Evolutionary conservation across 1,140 invertebrate species (phyloP), one percentile per base, ranked within the genome.

Genomic region (Plectus sambesii): DNA sequence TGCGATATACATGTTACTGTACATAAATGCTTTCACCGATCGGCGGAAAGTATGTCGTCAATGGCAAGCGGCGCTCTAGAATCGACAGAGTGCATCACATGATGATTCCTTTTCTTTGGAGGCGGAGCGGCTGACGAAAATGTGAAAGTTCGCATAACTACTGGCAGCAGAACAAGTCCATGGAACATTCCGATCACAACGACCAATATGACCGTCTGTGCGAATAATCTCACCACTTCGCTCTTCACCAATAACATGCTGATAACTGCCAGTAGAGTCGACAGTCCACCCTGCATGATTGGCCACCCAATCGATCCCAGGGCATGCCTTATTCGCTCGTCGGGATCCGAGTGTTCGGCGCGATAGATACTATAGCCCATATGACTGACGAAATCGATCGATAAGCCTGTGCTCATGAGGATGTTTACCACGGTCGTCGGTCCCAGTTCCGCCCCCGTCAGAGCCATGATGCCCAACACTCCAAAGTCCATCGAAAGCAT

Each of bases 391-490:
- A 69, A 67, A 40, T 67, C 64, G 26, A 67, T 69, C 24, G 61
- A 69, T 15, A 69, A 49, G 20, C 66, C 66, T 30, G 69, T 68
- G 25, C 56, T 58, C 64, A 67, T 67, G 48, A 67, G 47, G 42
- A 67, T 67, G 35, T 69, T 69, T 20, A 69, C 66, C 15, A 67
- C 66, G n/a, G 63, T 63, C 6, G 60, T 63, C 26, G 60, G 60
- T 36, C 66, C 62, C 1, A 67, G 39, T 25, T 67, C 64, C 4
- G 61, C 58, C 12, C 64, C 66, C 64, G 66, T 69, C 2, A 67
- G 50, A n/a, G 63, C 64, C 0, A 67, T 36, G 25, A 67, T 65
- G 1, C 64, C 64, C 20, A 60, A 59, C 5, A 69, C 68, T 3
- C 64, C 64, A 17, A 67, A 64, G 46, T 67, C 64, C 66, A 67